Evolutionary conservation across 2,113 vertebrate genomes (phyloP), one percentile per base, ranked within the genome.

Genomic region (Bagarius yarrelli): DNA sequence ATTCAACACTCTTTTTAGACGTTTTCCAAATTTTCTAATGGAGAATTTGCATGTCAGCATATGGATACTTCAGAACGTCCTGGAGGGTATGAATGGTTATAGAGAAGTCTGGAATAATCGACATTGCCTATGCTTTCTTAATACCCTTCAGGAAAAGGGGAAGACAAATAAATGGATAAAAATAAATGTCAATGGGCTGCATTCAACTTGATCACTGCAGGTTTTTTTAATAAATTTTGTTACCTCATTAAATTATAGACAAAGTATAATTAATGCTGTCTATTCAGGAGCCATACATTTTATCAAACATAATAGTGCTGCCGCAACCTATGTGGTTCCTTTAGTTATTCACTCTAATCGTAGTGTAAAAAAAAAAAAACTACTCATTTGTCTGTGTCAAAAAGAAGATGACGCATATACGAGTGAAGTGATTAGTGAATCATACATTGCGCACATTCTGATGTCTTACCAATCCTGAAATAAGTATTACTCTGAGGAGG

Each of bases 371-470:
- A 69, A 44, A 44, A 15, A 30, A n/a, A n/a, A n/a, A n/a, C n/a
- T n/a, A n/a, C 40, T 44, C 0, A 44, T 69, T n/a, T 15, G 16
- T 40, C 40, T 11, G 18, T 9, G 44, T 50, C 6, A 27, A 50
- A 47, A 47, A 70, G n/a, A 44, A 18, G 18, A 76, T 59, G 44
- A 77, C 21, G 15, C 47, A 18, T 30, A 66, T 53, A 25, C 61
- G 34, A 69, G 19, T 47, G 16, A 60, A 36, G 53, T 19, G 60
- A 75, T 44, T 13, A 61, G 14, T 69, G 66, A 55, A 56, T 47
- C 67, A 78, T 59, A 57, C 47, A 67, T 80, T 36, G 27, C 56
- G 34, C 27, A 72, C 53, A 72, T 80, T 70, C 27, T 71, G n/a
- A 56, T 61, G 9, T 59, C 53, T 60, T 40, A 34, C 30, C 27